A percentile compares a stretch with the other conserved stretches of the same genome.
Evolutionary conservation across 2,888 invertebrate species (phyloP).

Genomic region (Parnassius glacialis): DNA sequence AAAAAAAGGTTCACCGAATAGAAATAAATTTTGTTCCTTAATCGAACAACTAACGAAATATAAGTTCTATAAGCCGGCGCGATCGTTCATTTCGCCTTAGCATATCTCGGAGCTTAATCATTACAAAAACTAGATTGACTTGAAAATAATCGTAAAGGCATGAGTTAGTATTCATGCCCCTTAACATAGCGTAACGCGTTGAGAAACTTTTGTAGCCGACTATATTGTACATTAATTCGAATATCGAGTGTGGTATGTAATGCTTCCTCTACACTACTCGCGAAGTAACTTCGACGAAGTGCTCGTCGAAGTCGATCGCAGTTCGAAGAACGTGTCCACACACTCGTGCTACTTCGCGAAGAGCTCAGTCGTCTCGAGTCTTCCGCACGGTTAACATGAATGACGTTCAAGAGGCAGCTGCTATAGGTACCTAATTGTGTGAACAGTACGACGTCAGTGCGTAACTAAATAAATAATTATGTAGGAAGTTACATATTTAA

Average conservation of each 20-base stretch:
- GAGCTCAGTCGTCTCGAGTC: no score
- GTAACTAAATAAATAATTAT: no score
- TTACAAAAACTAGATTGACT: constrained; percentile 20
- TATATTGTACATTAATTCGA: background rate
- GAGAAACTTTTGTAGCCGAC: background rate
- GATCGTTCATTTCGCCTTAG: constrained; percentile 10
- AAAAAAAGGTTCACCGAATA: background rate
- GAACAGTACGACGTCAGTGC: no score
- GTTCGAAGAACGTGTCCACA: no score
- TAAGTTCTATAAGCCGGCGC: constrained; percentile 5
- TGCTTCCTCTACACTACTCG: no score
- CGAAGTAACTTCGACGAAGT: no score
- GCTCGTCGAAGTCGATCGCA: no score
- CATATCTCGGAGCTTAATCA: constrained; percentile 11
- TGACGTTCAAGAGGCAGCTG: no score
- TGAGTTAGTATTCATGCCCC: constrained; percentile 9
- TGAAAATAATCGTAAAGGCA: constrained; percentile 14
- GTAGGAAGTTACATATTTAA: no score
- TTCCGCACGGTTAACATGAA: no score
- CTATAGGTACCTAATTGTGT: no score
- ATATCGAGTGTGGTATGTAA: background rate
- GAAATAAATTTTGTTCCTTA: constrained; percentile 6
- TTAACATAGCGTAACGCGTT: constrained; percentile 14
- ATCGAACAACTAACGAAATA: constrained; percentile 21
- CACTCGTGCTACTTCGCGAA: no score